These are phyloP conservation scores for Whitmania pigra DNA, from an alignment of 1,140 invertebrate genomes.

Conservation along the genomic window DNA sequence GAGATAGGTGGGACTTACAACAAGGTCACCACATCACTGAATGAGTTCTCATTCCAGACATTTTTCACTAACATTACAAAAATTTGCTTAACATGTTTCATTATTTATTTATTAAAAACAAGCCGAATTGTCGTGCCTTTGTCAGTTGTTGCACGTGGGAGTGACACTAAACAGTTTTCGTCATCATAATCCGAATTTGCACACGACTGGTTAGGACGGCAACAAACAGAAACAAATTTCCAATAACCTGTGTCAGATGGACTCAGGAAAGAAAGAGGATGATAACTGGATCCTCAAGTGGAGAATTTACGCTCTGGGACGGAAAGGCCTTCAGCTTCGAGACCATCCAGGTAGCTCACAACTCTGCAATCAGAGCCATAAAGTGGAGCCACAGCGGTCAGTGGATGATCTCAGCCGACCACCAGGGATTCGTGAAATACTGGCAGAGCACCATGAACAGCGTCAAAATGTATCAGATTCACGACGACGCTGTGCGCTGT, in stretches of 20 bases:
- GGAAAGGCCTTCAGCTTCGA: conserved; percentile 99
- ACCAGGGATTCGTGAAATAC: conserved; percentile 95
- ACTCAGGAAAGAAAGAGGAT: conserved; percentile 92
- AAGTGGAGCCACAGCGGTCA: conserved; percentile 96
- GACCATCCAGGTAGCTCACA: conserved; percentile 82
- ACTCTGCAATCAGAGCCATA: conserved; percentile 91
- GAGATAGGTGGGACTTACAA: too few species aligned
- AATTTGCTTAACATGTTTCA: too few species aligned
- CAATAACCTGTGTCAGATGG: conserved; percentile 97
- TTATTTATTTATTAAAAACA: too few species aligned
- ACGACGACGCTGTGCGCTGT: conserved; percentile 87
- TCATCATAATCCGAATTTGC: conserved; percentile 66
- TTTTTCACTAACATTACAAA: too few species aligned
- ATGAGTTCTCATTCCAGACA: too few species aligned
- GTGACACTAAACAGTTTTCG: too few species aligned
- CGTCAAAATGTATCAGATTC: conserved; percentile 99
- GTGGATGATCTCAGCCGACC: conserved; percentile 99
- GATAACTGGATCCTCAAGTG: conserved; percentile 93
- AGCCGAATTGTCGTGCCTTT: too few species aligned
- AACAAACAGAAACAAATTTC: conserved; percentile 98
- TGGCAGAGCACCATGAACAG: conserved; percentile 99
- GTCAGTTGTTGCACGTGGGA: too few species aligned
- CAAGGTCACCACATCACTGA: too few species aligned
- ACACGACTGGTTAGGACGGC: conserved; percentile 92
- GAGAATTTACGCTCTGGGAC: conserved; percentile 99